Evolutionary conservation across 2,888 invertebrate species (phyloP), one percentile per base, ranked within the genome.

Genomic region (Xanthorhoe designata): DNA sequence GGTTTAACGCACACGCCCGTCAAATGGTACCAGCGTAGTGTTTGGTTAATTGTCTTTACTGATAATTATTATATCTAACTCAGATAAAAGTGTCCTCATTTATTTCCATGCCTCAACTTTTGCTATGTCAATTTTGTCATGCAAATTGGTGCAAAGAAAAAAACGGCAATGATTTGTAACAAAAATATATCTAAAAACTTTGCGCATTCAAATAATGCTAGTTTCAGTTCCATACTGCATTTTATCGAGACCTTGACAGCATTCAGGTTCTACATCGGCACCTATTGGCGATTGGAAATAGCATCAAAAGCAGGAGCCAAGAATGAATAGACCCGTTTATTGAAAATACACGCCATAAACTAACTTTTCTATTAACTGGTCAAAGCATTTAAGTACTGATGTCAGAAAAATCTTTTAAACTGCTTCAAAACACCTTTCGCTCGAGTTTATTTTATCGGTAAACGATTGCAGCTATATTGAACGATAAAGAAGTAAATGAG

Each of bases 331-430:
- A 49, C 42, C 19, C 10, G 52, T 53, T 24, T 61, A 57, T 49
- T 47, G 54, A 64, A 61, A 59, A 49, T 62, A 50, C n/a, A 58
- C 35, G 57, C 61, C 42, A 64, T 53, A 52, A 47, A n/a, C 45
- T 50, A 62, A 63, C 61, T 64, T 70, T 70, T 61, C 59, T 68
- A 66, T 68, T 58, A 58, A 63, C 64, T 59, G 51, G 35, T 65
- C 66, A 60, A 64, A 69, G 66, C 51, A 58, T 66, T 61, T 56
- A n/a, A n/a, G n/a, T n/a, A 61, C 55, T 51, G 51, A 35, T 53
- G 47, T 53, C 50, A 47, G 52, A 50, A 54, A 47, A 66, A 19
- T 59, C 53, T 53, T 50, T 24, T 45, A 24, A 58, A 63, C 60
- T 58, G 58, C 56, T 62, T 59, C 29, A 47, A 53, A 53, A 9